Base-by-base conservation (phyloP, 2,113 vertebrate species). In the Uria lomvia region DNA sequence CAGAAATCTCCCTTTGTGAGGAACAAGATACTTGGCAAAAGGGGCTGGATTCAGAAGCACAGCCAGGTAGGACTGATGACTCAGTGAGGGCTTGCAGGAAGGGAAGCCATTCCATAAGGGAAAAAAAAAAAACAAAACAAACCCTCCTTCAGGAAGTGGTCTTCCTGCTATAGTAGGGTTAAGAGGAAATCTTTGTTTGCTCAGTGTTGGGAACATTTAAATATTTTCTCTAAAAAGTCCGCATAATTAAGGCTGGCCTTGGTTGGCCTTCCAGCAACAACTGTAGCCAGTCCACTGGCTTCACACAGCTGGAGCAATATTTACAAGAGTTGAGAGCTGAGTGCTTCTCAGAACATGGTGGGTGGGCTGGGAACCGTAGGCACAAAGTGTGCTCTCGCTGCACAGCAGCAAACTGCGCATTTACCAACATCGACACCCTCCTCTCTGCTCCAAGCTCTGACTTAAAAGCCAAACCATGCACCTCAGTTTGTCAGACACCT, bases 311-410 rank as follows among this genome's bases (percentile, higher is more conserved):
- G 95, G 94, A 89, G 83, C 80, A 32, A 15, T 85, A 80, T 92
- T 97, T 89, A 60, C 94, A 60, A 7, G 17, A 50, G 72, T 0
- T 17, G 63, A 45, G 65, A 62, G 68, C 59, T 1, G 47, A 75
- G 82, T 68, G 17, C 71, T 81, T 78, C 94, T 92, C 88, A 82
- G 95, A 92, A 84, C 86, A 30, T 32, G 94, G 36, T 92, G 96
- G 92, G 95, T 94, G 95, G 94, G 94, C 94, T 78, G 88, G 81
- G 82, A 94, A 32, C 65, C 67, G 95, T 38, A 70, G 94, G 90
- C 92, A 88, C 95, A 92, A 38, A 42, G 50, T 2, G 72, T 56
- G 79, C 96, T 89, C 68, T 8, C 22, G 8, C 58, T 1, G 58
- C 75, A 1, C 78, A 43, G 84, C 86, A 2, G n/a, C 55, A 11